Percentiles rank a stretch among this genome's conserved stretches.
Conservation (phyloP, 2,113 vertebrate species). For the Kobus ellipsiprymnus region DNA sequence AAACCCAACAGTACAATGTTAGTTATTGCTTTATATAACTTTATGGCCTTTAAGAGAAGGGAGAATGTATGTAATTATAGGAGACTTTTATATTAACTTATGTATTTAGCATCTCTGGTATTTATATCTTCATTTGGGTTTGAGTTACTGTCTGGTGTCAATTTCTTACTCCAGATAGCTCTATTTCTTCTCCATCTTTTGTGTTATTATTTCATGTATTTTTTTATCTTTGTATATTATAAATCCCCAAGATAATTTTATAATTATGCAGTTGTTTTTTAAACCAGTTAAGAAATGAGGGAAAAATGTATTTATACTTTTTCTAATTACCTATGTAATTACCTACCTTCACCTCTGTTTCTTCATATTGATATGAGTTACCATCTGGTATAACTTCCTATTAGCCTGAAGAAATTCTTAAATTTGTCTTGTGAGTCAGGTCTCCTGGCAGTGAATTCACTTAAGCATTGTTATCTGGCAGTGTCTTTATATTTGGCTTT, state of each 20-base stretch:
- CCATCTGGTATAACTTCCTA: neutral
- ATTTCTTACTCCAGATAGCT: neutral
- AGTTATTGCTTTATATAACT: neutral
- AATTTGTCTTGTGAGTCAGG: neutral
- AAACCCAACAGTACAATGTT: neutral
- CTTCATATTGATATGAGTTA: neutral
- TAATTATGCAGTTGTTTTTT: neutral
- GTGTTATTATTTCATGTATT: neutral
- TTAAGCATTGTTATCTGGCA: neutral
- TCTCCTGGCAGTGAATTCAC: neutral
- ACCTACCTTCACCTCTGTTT: neutral
- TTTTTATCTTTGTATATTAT: neutral
- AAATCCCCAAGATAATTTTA: neutral
- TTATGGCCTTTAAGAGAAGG: neutral
- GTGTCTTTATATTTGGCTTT: slow-evolving; percentile 9
- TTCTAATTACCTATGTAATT: neutral
- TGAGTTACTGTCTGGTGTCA: neutral
- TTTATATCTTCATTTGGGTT: neutral
- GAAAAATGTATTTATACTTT: neutral
- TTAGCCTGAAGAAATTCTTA: neutral
- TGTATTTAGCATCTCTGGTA: neutral
- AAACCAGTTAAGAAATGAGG: slow-evolving; percentile 6
- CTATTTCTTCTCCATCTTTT: neutral
- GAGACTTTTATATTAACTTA: neutral
- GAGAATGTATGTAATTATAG: neutral